Percentiles rank a stretch among this genome's conserved stretches.
Conservation (phyloP, 2,113 vertebrate species). For the Melanocharis versteri region DNA sequence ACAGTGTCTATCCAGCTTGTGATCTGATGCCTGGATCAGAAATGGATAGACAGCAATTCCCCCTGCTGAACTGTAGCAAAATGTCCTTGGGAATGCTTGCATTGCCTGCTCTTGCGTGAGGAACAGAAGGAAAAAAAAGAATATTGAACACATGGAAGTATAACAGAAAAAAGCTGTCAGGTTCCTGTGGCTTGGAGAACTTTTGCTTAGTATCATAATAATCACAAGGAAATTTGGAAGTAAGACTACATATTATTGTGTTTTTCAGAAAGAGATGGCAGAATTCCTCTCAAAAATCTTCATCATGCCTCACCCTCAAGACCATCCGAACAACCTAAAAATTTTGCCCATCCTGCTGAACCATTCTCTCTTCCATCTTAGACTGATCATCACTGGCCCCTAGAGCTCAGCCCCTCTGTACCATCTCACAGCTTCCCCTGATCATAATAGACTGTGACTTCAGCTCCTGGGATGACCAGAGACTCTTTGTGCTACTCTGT, state of each 20-base stretch:
- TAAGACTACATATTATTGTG: not conserved
- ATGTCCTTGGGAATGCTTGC: not conserved
- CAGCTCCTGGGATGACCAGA: not conserved
- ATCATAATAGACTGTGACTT: not conserved
- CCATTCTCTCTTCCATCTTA: not conserved
- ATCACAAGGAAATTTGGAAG: not conserved
- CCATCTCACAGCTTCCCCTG: not conserved
- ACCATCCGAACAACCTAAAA: rapidly evolving
- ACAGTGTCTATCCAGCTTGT: not conserved
- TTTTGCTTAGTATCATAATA: not conserved
- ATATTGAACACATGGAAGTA: not conserved
- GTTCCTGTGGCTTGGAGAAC: rapidly evolving
- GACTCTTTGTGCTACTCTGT: not conserved
- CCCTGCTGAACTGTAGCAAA: not conserved
- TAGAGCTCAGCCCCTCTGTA: rapidly evolving
- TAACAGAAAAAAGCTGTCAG: not conserved
- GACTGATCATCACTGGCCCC: not conserved
- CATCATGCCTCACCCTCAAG: not conserved
- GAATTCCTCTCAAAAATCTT: not conserved
- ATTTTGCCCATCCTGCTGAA: not conserved
- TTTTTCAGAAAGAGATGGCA: not conserved
- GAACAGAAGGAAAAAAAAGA: not conserved
- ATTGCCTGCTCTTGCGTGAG: not conserved
- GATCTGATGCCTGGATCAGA: not conserved
- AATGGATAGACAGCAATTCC: not conserved